phyloP scores from a whole-genome alignment of 1,140 invertebrate species.

The Kradibia gibbosae region DNA sequence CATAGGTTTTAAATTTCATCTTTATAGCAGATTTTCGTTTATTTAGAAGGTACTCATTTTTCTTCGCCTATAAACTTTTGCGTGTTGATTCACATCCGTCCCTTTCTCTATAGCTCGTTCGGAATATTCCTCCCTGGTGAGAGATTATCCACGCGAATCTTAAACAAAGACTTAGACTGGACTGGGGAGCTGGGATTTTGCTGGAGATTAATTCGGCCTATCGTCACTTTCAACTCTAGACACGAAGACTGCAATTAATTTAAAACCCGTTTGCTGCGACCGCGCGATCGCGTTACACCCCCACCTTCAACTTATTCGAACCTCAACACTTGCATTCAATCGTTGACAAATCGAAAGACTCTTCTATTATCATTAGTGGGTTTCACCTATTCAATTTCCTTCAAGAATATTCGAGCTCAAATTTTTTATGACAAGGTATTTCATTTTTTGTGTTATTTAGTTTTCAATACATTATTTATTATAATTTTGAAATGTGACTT shows the following conservation, averaged over 20 bases:
- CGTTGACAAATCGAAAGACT: neutral
- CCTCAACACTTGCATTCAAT: neutral
- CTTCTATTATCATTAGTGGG: neutral
- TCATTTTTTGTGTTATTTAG: neutral
- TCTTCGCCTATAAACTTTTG: conserved; percentile 24
- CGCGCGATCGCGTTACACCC: conserved; percentile 29
- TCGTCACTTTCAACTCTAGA: conserved; percentile 35
- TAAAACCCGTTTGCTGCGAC: conserved; percentile 46
- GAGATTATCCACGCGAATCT: conserved; percentile 58
- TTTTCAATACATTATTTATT: too few relatives aligned
- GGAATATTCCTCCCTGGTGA: conserved; percentile 43
- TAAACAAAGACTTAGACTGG: conserved; percentile 60
- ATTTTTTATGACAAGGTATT: neutral
- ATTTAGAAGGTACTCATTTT: neutral
- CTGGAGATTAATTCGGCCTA: conserved; percentile 50
- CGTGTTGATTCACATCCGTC: conserved; percentile 33
- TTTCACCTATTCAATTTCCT: neutral
- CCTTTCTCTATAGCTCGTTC: conserved; percentile 15
- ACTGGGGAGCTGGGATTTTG: conserved; percentile 49
- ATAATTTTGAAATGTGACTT: too few relatives aligned
- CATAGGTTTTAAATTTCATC: too few relatives aligned
- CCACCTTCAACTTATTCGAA: neutral
- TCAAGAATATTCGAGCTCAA: neutral
- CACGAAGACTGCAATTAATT: conserved; percentile 54
- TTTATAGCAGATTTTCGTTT: too few relatives aligned